Evolutionary conservation across 2,797 vertebrate genomes (phyloP).

Genomic region (Chloroceryle amazona): DNA sequence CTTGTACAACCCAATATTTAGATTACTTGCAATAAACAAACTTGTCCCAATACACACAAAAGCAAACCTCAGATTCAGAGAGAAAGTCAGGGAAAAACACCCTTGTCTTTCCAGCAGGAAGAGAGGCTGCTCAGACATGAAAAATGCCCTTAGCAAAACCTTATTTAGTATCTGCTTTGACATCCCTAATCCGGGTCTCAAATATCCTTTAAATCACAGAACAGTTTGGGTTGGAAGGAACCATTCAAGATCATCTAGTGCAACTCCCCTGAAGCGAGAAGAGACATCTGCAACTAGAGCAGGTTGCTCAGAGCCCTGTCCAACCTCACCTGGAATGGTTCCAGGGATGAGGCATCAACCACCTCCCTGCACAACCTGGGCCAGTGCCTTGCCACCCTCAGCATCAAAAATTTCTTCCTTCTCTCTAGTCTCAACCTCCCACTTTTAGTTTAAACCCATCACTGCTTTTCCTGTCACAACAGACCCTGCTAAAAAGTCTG

Average conservation of each 20-base stretch:
- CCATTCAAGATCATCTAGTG: neutral
- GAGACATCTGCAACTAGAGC: neutral
- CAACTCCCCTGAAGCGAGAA: neutral
- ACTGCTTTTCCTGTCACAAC: too few species aligned
- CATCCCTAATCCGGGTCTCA: neutral
- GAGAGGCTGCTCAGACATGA: neutral
- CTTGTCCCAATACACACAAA: neutral
- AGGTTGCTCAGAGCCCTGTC: neutral
- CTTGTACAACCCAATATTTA: neutral
- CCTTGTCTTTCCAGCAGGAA: fast-evolving
- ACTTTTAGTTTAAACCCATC: too few species aligned
- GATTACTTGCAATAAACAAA: neutral
- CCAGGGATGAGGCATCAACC: too few species aligned
- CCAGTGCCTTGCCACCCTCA: too few species aligned
- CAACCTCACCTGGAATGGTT: too few species aligned
- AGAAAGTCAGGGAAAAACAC: neutral
- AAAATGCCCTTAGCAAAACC: neutral
- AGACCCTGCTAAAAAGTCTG: too few species aligned
- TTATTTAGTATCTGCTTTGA: neutral
- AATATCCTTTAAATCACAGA: neutral
- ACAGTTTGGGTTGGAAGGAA: neutral
- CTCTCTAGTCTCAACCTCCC: too few species aligned
- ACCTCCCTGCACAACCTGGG: too few species aligned
- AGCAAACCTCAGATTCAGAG: neutral
- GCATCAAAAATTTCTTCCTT: too few species aligned